A percentile compares a stretch with the other conserved stretches of the same genome.
These are phyloP conservation scores for Apocheima hispidaria DNA, from an alignment of 2,888 invertebrate species.

Conservation along the genomic window DNA sequence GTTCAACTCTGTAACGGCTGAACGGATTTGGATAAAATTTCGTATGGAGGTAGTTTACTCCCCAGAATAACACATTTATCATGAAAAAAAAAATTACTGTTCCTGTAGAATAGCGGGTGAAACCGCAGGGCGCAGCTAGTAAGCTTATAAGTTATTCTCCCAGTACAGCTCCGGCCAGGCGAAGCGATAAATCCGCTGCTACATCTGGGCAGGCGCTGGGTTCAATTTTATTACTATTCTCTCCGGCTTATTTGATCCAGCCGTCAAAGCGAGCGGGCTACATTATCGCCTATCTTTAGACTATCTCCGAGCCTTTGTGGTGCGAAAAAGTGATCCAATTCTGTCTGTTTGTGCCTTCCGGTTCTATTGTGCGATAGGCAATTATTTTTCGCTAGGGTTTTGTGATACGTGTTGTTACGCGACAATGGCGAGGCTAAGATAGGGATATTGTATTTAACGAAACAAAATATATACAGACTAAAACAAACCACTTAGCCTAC, in stretches of 20 bases:
- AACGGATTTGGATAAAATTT: no score
- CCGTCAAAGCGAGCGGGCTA: conserved; percentile 81
- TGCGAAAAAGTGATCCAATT: conserved; percentile 37
- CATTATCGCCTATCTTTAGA: conserved; percentile 69
- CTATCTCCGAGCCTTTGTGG: conserved; percentile 57
- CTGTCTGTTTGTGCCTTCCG: conserved; percentile 33
- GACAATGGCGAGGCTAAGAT: no score
- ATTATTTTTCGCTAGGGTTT: conserved; percentile 22
- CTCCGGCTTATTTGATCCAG: conserved; percentile 83
- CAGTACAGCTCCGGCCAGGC: conserved; percentile 55
- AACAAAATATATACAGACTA: no score
- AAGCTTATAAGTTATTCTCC: conserved; percentile 11
- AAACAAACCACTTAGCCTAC: no score
- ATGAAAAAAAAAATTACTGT: no score
- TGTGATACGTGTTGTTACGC: not conserved
- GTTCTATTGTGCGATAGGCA: conserved; percentile 29
- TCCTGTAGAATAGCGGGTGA: no score
- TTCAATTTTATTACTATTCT: conserved; percentile 86
- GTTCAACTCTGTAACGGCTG: no score
- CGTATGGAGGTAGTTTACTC: no score
- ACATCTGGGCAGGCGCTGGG: conserved; percentile 82
- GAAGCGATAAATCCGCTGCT: conserved; percentile 81
- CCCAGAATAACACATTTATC: no score
- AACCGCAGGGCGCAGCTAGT: no score
- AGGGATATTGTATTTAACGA: no score